phyloP scores from a whole-genome alignment of 2,113 vertebrate species.

The zebrafish (Danio rerio) region DNA sequence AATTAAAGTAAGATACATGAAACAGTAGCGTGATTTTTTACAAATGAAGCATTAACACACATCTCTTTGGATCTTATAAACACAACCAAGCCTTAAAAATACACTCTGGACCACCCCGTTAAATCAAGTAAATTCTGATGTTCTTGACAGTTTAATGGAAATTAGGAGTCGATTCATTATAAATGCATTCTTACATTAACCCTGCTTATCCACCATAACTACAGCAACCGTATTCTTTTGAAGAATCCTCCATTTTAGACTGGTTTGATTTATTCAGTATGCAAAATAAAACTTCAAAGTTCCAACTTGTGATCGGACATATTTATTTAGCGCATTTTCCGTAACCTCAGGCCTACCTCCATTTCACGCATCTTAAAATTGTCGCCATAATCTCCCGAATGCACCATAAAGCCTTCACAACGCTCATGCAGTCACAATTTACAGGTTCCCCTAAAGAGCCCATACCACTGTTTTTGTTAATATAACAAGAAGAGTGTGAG shows the following conservation, averaged over 20 bases:
- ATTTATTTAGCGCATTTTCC: conserved; percentile 28
- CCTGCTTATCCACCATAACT: background rate
- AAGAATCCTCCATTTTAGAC: conserved; percentile 28
- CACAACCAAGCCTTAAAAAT: too few relatives aligned
- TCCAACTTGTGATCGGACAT: conserved; percentile 8
- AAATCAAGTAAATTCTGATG: background rate
- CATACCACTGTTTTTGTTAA: background rate
- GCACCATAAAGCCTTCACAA: conserved; percentile 42
- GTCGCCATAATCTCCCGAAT: conserved; percentile 31
- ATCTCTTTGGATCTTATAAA: too few relatives aligned
- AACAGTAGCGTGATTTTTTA: too few relatives aligned
- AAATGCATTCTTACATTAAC: conserved; percentile 33
- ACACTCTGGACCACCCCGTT: background rate
- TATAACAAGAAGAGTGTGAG: background rate
- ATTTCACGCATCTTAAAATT: conserved; percentile 23
- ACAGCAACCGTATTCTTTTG: conserved; percentile 3
- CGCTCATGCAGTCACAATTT: conserved; percentile 51
- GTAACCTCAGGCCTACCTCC: conserved; percentile 39
- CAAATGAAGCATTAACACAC: too few relatives aligned
- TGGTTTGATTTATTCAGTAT: background rate
- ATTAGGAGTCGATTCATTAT: conserved; percentile 43
- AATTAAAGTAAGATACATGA: too few relatives aligned
- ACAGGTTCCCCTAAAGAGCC: conserved; percentile 22
- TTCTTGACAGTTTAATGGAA: conserved; percentile 54
- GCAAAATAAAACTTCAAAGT: conserved; percentile 50